Evolutionary conservation across 30 jellyfish, hydroid and myxozoan genomes (phyloP).

Genomic region (Turritopsis dohrnii): DNA sequence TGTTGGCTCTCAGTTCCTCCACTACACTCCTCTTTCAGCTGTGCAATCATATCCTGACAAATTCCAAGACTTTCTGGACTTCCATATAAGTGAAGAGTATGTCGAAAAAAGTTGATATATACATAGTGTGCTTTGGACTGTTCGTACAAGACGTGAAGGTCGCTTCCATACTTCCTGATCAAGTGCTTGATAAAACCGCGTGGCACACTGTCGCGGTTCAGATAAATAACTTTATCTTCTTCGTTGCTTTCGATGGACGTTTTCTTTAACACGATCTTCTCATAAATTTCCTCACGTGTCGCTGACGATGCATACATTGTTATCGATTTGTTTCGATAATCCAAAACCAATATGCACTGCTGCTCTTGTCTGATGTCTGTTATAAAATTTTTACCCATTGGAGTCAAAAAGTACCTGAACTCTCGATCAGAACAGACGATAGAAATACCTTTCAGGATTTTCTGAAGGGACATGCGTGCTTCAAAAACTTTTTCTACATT

Average conservation of each 20-base stretch:
- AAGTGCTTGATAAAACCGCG: conserved; percentile 18
- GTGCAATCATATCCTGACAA: background rate
- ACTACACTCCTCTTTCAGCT: background rate
- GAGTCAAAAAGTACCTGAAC: conserved; percentile 17
- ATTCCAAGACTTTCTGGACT: background rate
- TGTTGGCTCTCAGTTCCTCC: background rate
- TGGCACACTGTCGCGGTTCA: background rate
- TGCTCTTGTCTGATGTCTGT: background rate
- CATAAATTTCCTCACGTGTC: background rate
- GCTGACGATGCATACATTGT: background rate
- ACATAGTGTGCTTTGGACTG: conserved; percentile 10
- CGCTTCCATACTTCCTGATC: conserved; percentile 6
- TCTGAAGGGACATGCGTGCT: conserved; percentile 7
- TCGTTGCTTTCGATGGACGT: background rate
- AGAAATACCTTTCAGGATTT: background rate
- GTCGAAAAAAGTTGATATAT: conserved; percentile 9
- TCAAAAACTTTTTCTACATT: background rate
- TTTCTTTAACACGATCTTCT: background rate
- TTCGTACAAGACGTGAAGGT: background rate
- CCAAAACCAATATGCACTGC: background rate
- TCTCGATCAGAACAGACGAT: background rate
- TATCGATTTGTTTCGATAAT: conserved; percentile 2
- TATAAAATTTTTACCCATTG: conserved; percentile 8
- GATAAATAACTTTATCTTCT: background rate
- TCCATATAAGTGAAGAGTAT: background rate